phyloP scores from a whole-genome alignment of 1,140 invertebrate species.

The Trialeurodes vaporariorum region DNA sequence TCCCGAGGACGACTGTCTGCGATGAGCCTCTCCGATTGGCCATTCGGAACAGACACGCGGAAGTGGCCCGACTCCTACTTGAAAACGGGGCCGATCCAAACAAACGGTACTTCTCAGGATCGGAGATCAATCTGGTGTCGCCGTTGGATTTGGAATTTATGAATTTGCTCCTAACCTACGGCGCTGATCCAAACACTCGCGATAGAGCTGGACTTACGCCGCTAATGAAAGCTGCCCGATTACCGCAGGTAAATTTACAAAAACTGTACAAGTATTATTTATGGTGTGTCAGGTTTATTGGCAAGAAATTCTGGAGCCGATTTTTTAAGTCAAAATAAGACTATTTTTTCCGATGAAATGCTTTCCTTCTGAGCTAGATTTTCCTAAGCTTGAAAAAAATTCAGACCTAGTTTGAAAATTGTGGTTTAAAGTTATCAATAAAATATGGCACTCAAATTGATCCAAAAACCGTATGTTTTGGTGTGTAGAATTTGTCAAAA shows the following conservation, averaged over 20 bases:
- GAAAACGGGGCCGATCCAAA: constrained; percentile 63
- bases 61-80: constrained; percentile 45
- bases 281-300: too few relatives aligned
- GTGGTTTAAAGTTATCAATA: too few relatives aligned
- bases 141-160: constrained; percentile 63
- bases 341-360: too few relatives aligned
- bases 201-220: constrained; percentile 73
- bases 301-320: too few relatives aligned
- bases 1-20: constrained; percentile 50
- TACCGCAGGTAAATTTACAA: constrained; percentile 54
- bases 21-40: constrained; percentile 73
- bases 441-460: too few relatives aligned
- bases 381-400: too few relatives aligned
- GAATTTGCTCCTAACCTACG: constrained; percentile 67
- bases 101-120: constrained; percentile 76
- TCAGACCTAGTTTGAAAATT: too few relatives aligned
- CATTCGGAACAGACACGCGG: constrained; percentile 72
- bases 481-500: too few relatives aligned
- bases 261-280: too few relatives aligned
- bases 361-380: too few relatives aligned
- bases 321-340: too few relatives aligned
- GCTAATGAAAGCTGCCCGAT: constrained; percentile 72
- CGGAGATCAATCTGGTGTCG: constrained; percentile 77
- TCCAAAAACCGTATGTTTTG: too few relatives aligned
- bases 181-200: constrained; percentile 73